Conservation (phyloP, 2,113 vertebrate species). For the Elgaria multicarinata region DNA sequence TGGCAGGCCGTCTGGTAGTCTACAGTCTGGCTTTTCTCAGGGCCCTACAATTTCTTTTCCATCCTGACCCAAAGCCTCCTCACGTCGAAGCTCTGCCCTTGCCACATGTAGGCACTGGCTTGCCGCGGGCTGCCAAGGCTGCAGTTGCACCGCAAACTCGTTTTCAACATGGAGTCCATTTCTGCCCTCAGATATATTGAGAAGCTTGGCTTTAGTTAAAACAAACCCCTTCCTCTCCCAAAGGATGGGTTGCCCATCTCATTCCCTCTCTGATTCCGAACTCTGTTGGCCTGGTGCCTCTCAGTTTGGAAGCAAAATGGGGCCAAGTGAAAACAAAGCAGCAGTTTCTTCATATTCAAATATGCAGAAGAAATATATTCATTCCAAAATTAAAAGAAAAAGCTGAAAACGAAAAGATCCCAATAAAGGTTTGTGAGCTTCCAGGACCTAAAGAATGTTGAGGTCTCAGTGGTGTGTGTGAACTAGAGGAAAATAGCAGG, state of each 20-base stretch:
- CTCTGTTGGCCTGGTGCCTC: no score
- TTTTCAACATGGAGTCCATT: neutral
- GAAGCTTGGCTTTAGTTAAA: neutral
- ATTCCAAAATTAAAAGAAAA: no score
- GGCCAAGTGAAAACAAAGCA: neutral
- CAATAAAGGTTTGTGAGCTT: no score
- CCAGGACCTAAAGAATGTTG: no score
- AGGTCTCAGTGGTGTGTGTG: no score
- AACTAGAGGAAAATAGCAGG: no score
- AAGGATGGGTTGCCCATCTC: no score
- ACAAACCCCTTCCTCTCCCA: neutral
- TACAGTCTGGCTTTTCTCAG: no score
- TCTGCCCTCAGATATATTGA: neutral
- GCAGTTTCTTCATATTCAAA: no score
- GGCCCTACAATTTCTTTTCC: slow-evolving; percentile 9
- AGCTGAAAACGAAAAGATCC: no score
- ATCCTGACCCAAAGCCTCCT: neutral
- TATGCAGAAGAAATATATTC: no score
- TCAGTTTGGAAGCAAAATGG: neutral
- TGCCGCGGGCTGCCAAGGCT: neutral
- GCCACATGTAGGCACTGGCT: neutral
- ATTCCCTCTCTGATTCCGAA: neutral
- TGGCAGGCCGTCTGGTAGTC: neutral
- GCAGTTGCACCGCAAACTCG: neutral
- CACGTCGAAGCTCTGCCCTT: neutral